Conservation (phyloP, 2,113 vertebrate genomes). For the Macquaria ambigua region DNA sequence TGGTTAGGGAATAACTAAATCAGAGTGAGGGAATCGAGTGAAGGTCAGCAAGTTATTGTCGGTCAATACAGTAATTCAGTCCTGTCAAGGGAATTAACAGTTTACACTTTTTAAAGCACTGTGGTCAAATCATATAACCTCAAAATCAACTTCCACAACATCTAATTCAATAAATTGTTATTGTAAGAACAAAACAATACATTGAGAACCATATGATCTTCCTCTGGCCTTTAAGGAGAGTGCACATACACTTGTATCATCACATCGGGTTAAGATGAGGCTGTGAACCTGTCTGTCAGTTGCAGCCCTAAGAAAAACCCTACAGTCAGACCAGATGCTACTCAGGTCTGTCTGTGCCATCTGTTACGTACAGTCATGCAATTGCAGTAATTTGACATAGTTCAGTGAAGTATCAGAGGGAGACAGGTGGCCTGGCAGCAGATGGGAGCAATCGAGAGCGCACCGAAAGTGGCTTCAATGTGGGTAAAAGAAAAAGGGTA, state of each 20-base stretch:
- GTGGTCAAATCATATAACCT: not conserved
- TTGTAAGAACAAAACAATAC: not conserved
- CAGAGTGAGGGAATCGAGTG: not conserved
- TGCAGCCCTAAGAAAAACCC: conserved; percentile 6
- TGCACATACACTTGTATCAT: not conserved
- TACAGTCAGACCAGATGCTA: conserved; percentile 58
- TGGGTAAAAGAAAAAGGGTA: not conserved
- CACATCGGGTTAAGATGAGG: conserved; percentile 14
- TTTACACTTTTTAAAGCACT: not conserved
- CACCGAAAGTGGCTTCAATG: not conserved
- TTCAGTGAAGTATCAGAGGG: conserved; percentile 14
- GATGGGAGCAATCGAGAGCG: not conserved
- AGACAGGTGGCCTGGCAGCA: conserved; percentile 21
- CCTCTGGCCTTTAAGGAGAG: not conserved
- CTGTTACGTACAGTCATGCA: conserved; percentile 20
- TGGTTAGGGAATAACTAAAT: conserved; percentile 18
- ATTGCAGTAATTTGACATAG: conserved; percentile 13
- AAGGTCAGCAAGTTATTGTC: not conserved
- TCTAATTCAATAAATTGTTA: not conserved
- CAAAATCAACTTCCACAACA: not conserved
- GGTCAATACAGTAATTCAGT: not conserved
- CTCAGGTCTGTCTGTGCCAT: conserved; percentile 50
- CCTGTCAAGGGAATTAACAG: not conserved
- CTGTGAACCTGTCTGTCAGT: conserved; percentile 21
- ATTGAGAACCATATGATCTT: not conserved